phyloP scores from a whole-genome alignment of 30 jellyfish, hydroid and myxozoan genomes.

The Nemopilema nomurai region DNA sequence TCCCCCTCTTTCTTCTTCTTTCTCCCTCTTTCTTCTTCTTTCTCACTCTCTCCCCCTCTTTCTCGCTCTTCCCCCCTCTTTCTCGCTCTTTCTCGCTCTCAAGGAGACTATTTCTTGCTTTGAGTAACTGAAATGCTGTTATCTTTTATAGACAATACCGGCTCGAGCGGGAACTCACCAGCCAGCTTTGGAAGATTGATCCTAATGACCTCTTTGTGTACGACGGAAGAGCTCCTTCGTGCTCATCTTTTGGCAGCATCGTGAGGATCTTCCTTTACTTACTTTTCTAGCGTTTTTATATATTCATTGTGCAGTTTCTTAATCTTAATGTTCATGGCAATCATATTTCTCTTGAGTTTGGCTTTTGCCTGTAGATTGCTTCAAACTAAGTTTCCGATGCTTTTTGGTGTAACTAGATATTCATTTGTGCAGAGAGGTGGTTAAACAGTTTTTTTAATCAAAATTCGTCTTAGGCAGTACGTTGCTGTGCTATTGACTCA shows the following conservation, averaged over 20 bases:
- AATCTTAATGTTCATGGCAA: not conserved
- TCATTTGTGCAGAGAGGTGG: too few relatives aligned
- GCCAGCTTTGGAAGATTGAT: conserved; percentile 87
- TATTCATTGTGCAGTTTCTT: not conserved
- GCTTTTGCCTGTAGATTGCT: too few relatives aligned
- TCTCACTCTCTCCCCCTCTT: too few relatives aligned
- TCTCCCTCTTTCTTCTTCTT: too few relatives aligned
- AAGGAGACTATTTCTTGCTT: not conserved
- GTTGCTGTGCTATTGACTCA: too few relatives aligned
- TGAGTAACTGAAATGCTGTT: too few relatives aligned
- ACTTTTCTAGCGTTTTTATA: not conserved
- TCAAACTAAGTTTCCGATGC: too few relatives aligned
- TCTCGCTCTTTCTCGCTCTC: not conserved
- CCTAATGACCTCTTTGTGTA: conserved; percentile 77
- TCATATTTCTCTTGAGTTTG: too few relatives aligned
- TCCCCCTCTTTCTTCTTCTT: not conserved
- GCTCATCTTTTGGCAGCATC: conserved; percentile 90
- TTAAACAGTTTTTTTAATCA: too few relatives aligned
- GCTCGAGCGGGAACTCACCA: conserved; percentile 84
- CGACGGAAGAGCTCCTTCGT: conserved; percentile 91
- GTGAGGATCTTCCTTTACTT: conserved; percentile 32
- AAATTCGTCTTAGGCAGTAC: too few relatives aligned
- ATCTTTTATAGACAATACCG: conserved; percentile 70
- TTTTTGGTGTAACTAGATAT: too few relatives aligned
- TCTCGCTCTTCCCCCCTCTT: not conserved